Base-by-base conservation (phyloP, 1,140 invertebrate genomes). In the Apolygus lucorum region DNA sequence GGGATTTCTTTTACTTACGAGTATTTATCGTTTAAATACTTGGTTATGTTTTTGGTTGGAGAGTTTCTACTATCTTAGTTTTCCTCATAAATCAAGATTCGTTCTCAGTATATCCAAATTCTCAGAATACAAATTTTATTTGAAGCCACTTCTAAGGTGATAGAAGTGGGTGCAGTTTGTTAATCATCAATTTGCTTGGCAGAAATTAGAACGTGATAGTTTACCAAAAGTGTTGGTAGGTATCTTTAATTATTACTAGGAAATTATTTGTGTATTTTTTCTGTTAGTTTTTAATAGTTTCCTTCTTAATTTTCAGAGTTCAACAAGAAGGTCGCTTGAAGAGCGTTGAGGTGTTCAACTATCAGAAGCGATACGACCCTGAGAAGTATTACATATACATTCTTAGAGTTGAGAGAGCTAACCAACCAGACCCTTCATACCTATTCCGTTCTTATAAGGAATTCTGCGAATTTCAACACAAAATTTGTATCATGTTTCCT, bases 381-480 rank as follows among this genome's bases (percentile, higher is more conserved):
- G 95, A 98, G 77, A 99, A 99, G 82, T 95, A 96, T 82, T 99
- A 99, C 79, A 93, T 98, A 76, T 99, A 96, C 78, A 90, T 96
- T 74, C 79, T 99, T 54, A 85, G 88, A 74, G 90, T 99, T 54
- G 88, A 89, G 74, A 83, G 96, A 68, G 90, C 91, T 74, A 88
- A 88, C 68, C 89, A 95, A 77, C 85, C 85, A 8, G 92, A 95
- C 75, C 88, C 92, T 0, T 87, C 89, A 65, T 89, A 91, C 76
- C 81, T 99, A 28, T 95, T 96, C 78, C 86, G 96, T 67, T 92
- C 92, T 0, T 99, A 96, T 79, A 92, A 93, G 75, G 96, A 99
- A 80, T 98, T 99, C 80, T 89, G 90, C 21, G 96, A 99, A 80
- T 90, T 99, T 69, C 91, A 98, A 78, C 90, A 95, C 76, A 98